Percentiles rank a stretch among this genome's conserved stretches.
Evolutionary conservation across 2,888 invertebrate genomes (phyloP).

Genomic region (Pherbina coryleti): DNA sequence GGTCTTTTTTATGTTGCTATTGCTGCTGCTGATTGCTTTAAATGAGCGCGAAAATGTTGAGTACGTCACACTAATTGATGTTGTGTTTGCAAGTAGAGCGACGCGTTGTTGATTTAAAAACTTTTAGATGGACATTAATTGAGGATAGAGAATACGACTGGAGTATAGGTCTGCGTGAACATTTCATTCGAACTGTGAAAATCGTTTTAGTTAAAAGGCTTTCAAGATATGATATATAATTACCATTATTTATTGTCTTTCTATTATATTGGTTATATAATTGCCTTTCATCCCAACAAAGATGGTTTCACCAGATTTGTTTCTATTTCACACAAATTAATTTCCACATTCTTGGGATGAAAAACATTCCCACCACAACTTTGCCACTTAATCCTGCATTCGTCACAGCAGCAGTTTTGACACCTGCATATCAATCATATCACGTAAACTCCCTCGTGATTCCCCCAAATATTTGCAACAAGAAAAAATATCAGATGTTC

Average conservation of each 20-base stretch:
- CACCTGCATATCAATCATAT: conserved; percentile 9
- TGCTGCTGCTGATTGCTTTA: conserved; percentile 21
- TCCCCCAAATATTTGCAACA: conserved; percentile 16
- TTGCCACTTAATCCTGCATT: neutral
- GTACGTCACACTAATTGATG: conserved; percentile 11
- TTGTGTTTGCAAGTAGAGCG: neutral
- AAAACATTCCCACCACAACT: neutral
- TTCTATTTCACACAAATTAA: neutral
- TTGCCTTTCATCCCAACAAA: neutral
- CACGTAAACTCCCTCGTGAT: too few species aligned
- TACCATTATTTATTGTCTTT: too few species aligned
- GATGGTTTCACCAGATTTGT: too few species aligned
- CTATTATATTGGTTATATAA: neutral
- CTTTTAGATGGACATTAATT: too few species aligned
- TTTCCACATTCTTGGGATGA: neutral
- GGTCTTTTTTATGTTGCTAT: conserved; percentile 45
- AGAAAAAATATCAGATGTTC: neutral
- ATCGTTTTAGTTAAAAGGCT: too few species aligned
- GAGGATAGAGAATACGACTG: too few species aligned
- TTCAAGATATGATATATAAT: too few species aligned
- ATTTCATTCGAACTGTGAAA: too few species aligned
- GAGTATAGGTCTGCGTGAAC: too few species aligned
- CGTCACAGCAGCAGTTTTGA: conserved; percentile 18
- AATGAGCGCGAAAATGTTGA: conserved; percentile 34
- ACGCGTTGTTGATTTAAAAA: neutral